These are phyloP conservation scores for Aquatica leii DNA, from an alignment of 2,888 invertebrate genomes.

Conservation along the genomic window DNA sequence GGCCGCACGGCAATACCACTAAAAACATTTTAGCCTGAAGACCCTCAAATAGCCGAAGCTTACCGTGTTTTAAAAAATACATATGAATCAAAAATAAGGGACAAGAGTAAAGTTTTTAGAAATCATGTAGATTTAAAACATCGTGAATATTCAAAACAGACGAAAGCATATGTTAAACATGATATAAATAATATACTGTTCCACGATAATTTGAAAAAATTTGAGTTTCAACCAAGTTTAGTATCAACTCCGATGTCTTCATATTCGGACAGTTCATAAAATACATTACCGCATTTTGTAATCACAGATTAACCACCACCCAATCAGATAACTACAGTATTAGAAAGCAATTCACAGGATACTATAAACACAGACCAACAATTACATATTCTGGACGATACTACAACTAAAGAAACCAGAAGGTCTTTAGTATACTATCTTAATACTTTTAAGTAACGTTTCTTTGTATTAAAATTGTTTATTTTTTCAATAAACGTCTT, in stretches of 20 bases:
- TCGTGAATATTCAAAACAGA: too few relatives aligned
- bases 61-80: too few relatives aligned
- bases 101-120: too few relatives aligned
- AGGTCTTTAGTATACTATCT: neutral
- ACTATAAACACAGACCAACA: constrained; percentile 8
- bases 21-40: too few relatives aligned
- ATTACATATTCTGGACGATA: constrained; percentile 10
- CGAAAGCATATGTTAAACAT: constrained; percentile 26
- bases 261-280: constrained; percentile 6
- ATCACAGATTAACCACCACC: constrained; percentile 12
- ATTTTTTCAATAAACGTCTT: neutral
- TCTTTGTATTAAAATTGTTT: neutral
- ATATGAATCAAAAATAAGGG: too few relatives aligned
- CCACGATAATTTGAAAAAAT: constrained; percentile 21
- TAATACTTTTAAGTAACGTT: neutral
- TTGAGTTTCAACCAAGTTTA: constrained; percentile 13
- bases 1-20: too few relatives aligned
- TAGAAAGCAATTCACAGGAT: constrained; percentile 6
- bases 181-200: constrained; percentile 23
- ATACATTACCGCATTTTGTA: constrained; percentile 16
- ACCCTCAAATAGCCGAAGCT: too few relatives aligned
- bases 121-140: too few relatives aligned
- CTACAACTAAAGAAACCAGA: constrained; percentile 3
- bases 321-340: constrained; percentile 10
- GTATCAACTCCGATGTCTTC: neutral